Evolutionary conservation across 2,888 invertebrate species (phyloP), one percentile per base, ranked within the genome.

Genomic region (Andrena bicolor): DNA sequence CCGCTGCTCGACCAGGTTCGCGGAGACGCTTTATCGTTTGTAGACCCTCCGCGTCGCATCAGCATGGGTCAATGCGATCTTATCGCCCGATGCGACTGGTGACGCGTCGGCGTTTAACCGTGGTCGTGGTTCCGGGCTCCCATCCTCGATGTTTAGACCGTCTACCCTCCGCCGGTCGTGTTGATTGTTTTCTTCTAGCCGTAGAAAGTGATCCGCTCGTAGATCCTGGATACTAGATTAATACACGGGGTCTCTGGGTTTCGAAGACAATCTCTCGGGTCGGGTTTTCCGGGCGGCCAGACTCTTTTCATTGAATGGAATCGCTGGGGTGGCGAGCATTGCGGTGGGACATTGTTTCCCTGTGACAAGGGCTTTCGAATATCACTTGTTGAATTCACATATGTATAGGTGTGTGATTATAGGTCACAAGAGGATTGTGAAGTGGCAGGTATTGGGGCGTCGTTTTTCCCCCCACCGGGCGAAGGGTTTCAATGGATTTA

Each of bases 331-430:
- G 7, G 23, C 51, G 41, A 60, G 66, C 0, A n/a, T 56, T 35
- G 66, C 16, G 35, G 20, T 56, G 48, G 48, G 23, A 58, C 16
- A 35, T 71, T 63, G 32, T 73, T 75, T 56, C 51, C 20, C 58
- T 32, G 32, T 75, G 76, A 82, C 82, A 76, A 82, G 48, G 53
- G 53, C 26, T 60, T 64, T 41, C 35, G 48, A 63, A 73, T 28
- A 30, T 83, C 82, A 83, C 82, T 83, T 83, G 82, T 83, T 83
- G 82, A 82, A 82, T 82, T 65, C 32, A 53, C 66, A 10, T 73
- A 77, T 6, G 30, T 72, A 72, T 73, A 79, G 79, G 26, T 28
- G 16, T 51, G 48, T 26, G 56, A 74, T 74, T 74, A 70, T 65
- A 28, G 58, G 23, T 69, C 23, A n/a, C 74, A 70, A 74, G 68